phyloP scores from a whole-genome alignment of 2,888 invertebrate species.

The Leptopilina myrica region DNA sequence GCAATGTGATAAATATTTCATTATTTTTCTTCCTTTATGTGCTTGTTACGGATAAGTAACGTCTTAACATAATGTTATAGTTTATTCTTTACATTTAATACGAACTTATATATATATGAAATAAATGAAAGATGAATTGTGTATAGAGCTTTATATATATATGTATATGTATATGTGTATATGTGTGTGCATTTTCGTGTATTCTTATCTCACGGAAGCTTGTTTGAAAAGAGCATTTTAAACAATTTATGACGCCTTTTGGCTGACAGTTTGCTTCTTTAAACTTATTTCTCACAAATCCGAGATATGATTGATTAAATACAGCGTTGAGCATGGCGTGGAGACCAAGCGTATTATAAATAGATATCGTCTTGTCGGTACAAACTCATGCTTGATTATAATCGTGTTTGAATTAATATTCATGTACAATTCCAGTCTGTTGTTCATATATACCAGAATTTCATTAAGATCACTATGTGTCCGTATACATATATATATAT shows the following conservation, averaged over 20 bases:
- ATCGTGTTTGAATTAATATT: constrained; percentile 41
- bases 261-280: constrained; percentile 33
- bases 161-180: too few relatives aligned
- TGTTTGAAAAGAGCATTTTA: constrained; percentile 32
- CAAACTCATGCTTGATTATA: constrained; percentile 39
- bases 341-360: constrained; percentile 40
- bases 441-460: constrained; percentile 36
- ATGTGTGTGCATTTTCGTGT: constrained; percentile 10
- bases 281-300: constrained; percentile 41
- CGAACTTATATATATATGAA: too few relatives aligned
- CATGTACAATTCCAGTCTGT: constrained; percentile 38
- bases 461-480: constrained; percentile 20
- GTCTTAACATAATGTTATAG: too few relatives aligned
- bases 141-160: too few relatives aligned
- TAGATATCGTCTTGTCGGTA: constrained; percentile 39
- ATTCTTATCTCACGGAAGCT: constrained; percentile 28
- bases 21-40: too few relatives aligned
- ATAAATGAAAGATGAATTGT: too few relatives aligned
- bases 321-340: constrained; percentile 23
- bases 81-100: too few relatives aligned
- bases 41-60: too few relatives aligned
- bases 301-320: constrained; percentile 41
- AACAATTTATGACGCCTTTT: constrained; percentile 35
- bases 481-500: background rate
- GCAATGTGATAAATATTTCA: too few relatives aligned